Conservation (phyloP, 1,140 invertebrate genomes). For the Amphibalanus amphitrite region DNA sequence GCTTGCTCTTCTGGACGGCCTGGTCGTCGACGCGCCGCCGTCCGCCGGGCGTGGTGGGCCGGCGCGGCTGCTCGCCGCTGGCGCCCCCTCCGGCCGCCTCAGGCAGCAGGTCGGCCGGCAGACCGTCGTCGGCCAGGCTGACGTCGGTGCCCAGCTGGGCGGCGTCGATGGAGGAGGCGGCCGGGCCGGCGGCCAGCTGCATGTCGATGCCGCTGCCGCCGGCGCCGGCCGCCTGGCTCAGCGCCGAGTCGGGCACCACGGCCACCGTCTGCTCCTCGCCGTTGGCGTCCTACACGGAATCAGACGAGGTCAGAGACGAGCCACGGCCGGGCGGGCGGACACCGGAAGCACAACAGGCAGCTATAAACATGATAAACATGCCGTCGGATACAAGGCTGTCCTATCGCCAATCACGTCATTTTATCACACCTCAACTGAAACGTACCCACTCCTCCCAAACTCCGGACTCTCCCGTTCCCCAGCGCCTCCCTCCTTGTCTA, state of each 20-base stretch:
- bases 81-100: slow-evolving; percentile 12
- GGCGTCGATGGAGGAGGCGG: slow-evolving; percentile 18
- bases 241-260: slow-evolving; percentile 23
- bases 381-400: no score
- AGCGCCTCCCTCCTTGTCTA: neutral
- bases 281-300: slow-evolving; percentile 26
- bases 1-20: neutral
- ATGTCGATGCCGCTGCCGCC: slow-evolving; percentile 12
- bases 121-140: slow-evolving; percentile 15
- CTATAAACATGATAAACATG: no score
- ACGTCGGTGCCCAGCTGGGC: slow-evolving; percentile 12
- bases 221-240: slow-evolving; percentile 12
- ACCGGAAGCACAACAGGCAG: no score
- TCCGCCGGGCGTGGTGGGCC: slow-evolving; percentile 8
- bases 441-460: no score
- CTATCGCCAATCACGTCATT: no score
- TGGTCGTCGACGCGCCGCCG: slow-evolving; percentile 10
- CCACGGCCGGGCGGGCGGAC: no score
- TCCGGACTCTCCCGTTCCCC: no score
- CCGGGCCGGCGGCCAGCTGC: slow-evolving; percentile 10
- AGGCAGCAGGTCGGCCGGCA: slow-evolving; percentile 14
- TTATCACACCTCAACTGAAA: no score
- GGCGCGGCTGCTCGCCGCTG: slow-evolving; percentile 10
- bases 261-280: slow-evolving; percentile 26
- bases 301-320: no score